These are phyloP conservation scores for Myripristis murdjan DNA, from an alignment of 2,797 vertebrate genomes.

Conservation along the genomic window DNA sequence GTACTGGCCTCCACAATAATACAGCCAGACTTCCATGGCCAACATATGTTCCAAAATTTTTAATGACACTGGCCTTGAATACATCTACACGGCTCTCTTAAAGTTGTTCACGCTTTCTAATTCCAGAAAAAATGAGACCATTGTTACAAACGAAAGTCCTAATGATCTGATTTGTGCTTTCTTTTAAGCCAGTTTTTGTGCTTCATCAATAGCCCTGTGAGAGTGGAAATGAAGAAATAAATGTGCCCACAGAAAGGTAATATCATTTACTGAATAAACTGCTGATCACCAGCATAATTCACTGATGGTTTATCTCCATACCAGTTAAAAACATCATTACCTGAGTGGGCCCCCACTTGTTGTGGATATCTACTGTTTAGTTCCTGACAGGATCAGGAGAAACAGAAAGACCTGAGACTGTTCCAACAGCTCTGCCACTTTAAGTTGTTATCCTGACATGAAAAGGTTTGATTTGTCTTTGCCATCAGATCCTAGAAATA, in stretches of 20 bases:
- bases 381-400: slow-evolving; percentile 5
- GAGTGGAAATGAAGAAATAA: slow-evolving; percentile 54
- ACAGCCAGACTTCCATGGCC: no score
- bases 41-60: no score
- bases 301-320: neutral
- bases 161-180: slow-evolving; percentile 61
- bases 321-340: slow-evolving; percentile 2
- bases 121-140: slow-evolving; percentile 31
- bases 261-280: no score
- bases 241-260: slow-evolving; percentile 30
- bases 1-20: no score
- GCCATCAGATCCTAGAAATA: slow-evolving; percentile 58
- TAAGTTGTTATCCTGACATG: slow-evolving; percentile 33
- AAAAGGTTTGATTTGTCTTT: slow-evolving; percentile 56
- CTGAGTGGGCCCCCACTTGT: slow-evolving; percentile 32
- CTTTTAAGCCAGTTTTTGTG: slow-evolving; percentile 44
- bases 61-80: no score
- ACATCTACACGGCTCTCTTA: slow-evolving; percentile 20
- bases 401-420: slow-evolving; percentile 27
- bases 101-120: slow-evolving; percentile 32
- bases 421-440: slow-evolving; percentile 41
- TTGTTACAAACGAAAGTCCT: slow-evolving; percentile 45
- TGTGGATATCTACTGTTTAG: slow-evolving; percentile 18
- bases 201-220: slow-evolving; percentile 38
- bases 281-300: neutral